Evolutionary conservation across 2,113 vertebrate genomes (phyloP), one percentile per base, ranked within the genome.

Genomic region (Oenanthe melanoleuca): DNA sequence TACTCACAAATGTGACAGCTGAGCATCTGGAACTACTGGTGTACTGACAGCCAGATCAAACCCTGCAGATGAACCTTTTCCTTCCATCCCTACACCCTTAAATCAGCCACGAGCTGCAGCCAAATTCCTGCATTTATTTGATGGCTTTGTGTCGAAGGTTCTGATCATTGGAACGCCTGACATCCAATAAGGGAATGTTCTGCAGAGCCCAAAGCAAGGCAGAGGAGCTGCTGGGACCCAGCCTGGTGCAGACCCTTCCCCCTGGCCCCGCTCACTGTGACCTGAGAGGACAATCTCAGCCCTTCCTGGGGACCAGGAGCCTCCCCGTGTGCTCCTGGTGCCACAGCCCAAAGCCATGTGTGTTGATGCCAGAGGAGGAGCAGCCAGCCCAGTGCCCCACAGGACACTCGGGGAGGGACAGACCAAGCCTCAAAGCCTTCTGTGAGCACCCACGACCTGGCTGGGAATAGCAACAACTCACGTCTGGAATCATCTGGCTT

Each of bases 381-480:
- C 16, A 3, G 24, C 1, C 23, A 81, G 63, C 50, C 61, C 11
- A 3, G 1, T 0, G 0, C 52, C 15, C 3, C 2, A 14, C 64
- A 67, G 83, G 77, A 33, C 29, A 6, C 9, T 20, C 15, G 23
- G 6, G 56, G 19, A 34, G 64, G 89, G 28, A 11, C 60, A 67
- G 77, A 55, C 1, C 11, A 70, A 70, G 70, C 74, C 74, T 29
- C 79, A 14, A 38, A 80, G 63, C 88, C 74, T 49, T n/a, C 49
- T 11, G 47, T 8, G 12, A 90, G 70, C 40, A 3, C 11, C 16
- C 15, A 12, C 14, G 60, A 33, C 56, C 69, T 15, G 28, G 8
- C 0, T 23, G 75, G 69, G 80, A 61, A 59, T 1, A 6, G 19
- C 0, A 1, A 11, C 9, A 0, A 1, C 72, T 61, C 57, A 1